These are phyloP conservation scores for Geopemphigus sp. DNA, from an alignment of 1,140 invertebrate species.

Conservation along the genomic window DNA sequence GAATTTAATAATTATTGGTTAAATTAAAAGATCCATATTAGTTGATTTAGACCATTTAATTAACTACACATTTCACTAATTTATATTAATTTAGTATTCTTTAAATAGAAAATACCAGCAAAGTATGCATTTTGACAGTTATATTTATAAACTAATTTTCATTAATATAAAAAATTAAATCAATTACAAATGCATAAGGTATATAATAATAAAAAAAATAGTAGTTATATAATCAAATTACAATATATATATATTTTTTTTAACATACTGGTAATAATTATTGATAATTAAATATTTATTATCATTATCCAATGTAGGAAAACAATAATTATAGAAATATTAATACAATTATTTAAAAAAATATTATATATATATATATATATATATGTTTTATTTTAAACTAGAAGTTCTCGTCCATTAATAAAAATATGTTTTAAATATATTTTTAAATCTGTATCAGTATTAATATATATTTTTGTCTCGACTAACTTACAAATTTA, in stretches of 20 bases:
- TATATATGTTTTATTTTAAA: background rate
- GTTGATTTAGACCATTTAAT: background rate
- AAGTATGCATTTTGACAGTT: too few species aligned
- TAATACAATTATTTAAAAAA: background rate
- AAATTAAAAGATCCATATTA: background rate
- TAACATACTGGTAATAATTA: too few species aligned
- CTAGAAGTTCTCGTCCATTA: background rate
- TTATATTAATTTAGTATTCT: too few species aligned
- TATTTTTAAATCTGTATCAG: constrained; percentile 2
- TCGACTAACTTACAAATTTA: background rate
- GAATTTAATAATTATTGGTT: background rate
- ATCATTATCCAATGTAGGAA: too few species aligned
- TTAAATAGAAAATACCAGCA: too few species aligned
- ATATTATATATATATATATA: background rate
- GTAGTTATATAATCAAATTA: too few species aligned
- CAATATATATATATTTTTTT: too few species aligned
- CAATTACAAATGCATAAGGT: too few species aligned
- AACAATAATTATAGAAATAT: background rate
- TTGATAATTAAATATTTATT: too few species aligned
- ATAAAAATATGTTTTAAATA: background rate
- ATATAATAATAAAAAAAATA: too few species aligned
- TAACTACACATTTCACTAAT: background rate
- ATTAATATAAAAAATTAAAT: too few species aligned
- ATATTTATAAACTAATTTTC: too few species aligned
- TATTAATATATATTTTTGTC: background rate